These are phyloP conservation scores for Apoda limacodes DNA, from an alignment of 2,888 invertebrate genomes.

Conservation along the genomic window DNA sequence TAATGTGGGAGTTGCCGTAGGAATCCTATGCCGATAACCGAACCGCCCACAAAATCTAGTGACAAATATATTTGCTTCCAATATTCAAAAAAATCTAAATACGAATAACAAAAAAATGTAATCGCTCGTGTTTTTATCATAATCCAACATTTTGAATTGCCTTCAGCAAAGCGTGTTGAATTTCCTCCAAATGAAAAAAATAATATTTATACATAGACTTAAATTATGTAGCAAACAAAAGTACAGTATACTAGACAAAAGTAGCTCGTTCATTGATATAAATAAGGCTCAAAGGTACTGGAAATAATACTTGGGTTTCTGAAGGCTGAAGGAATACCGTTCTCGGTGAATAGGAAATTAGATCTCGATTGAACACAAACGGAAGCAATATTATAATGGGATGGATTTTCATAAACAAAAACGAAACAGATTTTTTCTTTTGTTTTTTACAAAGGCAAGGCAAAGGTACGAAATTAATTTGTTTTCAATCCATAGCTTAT, in stretches of 20 bases:
- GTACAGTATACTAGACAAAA: no score
- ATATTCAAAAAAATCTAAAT: slow-evolving; percentile 22
- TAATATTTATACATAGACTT: slow-evolving; percentile 29
- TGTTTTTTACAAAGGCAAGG: slow-evolving; percentile 16
- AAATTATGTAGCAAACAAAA: slow-evolving; percentile 4
- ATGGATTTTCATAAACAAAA: slow-evolving; percentile 33
- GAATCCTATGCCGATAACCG: no score
- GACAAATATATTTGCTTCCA: no score
- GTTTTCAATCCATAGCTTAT: no score
- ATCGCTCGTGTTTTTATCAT: slow-evolving; percentile 49
- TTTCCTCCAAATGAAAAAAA: slow-evolving; percentile 33
- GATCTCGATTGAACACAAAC: slow-evolving; percentile 34
- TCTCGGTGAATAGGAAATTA: slow-evolving; percentile 54
- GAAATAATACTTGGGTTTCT: slow-evolving; percentile 22
- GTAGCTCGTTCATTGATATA: slow-evolving; percentile 10
- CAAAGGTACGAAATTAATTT: no score
- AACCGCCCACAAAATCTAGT: no score
- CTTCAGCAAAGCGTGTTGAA: slow-evolving; percentile 34
- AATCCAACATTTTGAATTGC: slow-evolving; percentile 47
- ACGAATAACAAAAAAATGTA: slow-evolving; percentile 35
- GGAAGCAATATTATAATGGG: slow-evolving; percentile 46
- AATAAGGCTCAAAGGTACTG: slow-evolving; percentile 18
- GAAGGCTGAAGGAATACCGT: slow-evolving; percentile 31
- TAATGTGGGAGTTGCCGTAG: no score
- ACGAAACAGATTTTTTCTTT: slow-evolving; percentile 18